Base-by-base conservation (phyloP, 2,113 vertebrate genomes). In the Rhinogobius similis region DNA sequence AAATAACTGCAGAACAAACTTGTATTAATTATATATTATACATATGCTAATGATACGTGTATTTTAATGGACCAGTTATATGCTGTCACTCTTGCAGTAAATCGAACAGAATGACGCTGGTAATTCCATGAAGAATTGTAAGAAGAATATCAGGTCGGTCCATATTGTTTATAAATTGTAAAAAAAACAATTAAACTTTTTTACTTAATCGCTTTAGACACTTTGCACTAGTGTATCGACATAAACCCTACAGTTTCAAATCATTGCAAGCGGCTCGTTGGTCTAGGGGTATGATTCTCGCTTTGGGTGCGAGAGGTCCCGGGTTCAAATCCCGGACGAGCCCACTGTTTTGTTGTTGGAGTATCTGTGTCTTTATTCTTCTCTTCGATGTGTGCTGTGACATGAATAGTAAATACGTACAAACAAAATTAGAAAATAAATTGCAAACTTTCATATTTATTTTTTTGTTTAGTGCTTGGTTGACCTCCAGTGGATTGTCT, bases 221-320 rank as follows among this genome's bases (percentile, higher is more conserved):
- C n/a, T n/a, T n/a, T n/a, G n/a, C n/a, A n/a, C 6, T 32, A 4
- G 18, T 1, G 0, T 11, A 20, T 36, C 8, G 0, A 38, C 10
- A 61, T 61, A 61, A 36, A 10, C 9, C 4, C 10, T 5, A 10
- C 3, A 36, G 10, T 36, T 36, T 3, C 8, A 1, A 0, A 3
- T 10, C 1, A 0, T 1, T 3, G 0, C 0, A 63, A 23, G 27
- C 0, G 88, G 89, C 89, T 92, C 87, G 89, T 92, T 92, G 90
- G 89, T 92, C 89, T 91, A 92, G 91, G 91, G 91, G 91, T 90
- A 91, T 90, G 91, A 92, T 92, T 92, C 90, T 91, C 89, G 90
- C 90, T 91, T 92, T 86, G 91, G 90, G 90, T 91, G 91, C 88
- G 91, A 92, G 91, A 92, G 91, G 88, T 91, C 90, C 86, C 88